These are phyloP conservation scores for Villa cingulata DNA, from an alignment of 2,888 invertebrate genomes.

Conservation along the genomic window DNA sequence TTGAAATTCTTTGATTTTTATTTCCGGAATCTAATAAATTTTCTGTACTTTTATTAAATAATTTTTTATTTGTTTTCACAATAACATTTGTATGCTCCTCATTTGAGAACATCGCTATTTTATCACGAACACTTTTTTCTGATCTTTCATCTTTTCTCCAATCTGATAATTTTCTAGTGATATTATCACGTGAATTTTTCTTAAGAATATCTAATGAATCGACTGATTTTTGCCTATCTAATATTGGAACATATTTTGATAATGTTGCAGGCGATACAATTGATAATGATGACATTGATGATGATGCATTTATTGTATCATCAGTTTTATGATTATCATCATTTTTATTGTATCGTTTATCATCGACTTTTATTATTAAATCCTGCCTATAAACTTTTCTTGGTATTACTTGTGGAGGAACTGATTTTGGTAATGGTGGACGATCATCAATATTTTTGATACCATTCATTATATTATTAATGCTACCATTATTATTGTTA, in stretches of 20 bases:
- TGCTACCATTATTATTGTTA: conserved; percentile 8
- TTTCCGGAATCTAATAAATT: conserved; percentile 27
- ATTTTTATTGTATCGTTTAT: conserved; percentile 25
- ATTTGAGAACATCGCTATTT: conserved; percentile 75
- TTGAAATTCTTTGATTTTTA: conserved; percentile 10
- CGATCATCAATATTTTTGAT: conserved; percentile 16
- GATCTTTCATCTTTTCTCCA: conserved; percentile 64
- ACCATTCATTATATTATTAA: conserved; percentile 7
- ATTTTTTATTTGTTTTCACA: conserved; percentile 17
- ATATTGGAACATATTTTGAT: background rate
- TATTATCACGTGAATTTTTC: conserved; percentile 1
- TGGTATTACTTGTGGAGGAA: conserved; percentile 31
- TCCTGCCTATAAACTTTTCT: conserved; percentile 33
- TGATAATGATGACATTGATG: conserved; percentile 1
- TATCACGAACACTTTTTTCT: conserved; percentile 68
- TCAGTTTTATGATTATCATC: conserved; percentile 14
- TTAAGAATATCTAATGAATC: background rate
- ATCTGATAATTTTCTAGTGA: conserved; percentile 28
- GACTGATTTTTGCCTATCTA: background rate
- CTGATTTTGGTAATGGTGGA: conserved; percentile 34
- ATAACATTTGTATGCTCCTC: conserved; percentile 23
- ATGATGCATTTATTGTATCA: conserved; percentile 1
- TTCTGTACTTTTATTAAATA: conserved; percentile 33
- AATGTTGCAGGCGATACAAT: background rate
- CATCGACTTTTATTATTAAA: conserved; percentile 32